phyloP scores from a whole-genome alignment of 2,888 invertebrate genomes.

The Alviniconcha strummeri region DNA sequence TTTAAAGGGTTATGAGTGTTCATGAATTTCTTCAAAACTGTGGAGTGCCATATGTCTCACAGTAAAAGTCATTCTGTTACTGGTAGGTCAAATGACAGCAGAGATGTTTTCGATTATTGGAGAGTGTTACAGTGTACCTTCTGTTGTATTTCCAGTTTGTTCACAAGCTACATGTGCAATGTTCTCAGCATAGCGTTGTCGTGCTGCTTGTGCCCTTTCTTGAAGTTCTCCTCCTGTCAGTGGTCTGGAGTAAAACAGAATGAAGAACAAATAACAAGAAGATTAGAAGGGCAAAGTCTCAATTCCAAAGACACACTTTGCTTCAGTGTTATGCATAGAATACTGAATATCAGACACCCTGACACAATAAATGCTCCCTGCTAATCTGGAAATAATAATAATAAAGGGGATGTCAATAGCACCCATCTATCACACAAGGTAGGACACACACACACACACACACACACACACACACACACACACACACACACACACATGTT shows the following conservation, averaged over 20 bases:
- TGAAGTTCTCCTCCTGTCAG: conserved; percentile 85
- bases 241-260: conserved; percentile 72
- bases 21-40: no score
- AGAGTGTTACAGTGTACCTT: no score
- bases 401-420: no score
- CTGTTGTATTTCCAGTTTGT: no score
- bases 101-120: no score
- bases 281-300: no score
- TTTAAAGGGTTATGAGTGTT: no score
- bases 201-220: conserved; percentile 81
- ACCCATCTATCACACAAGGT: neutral
- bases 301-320: neutral
- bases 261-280: neutral
- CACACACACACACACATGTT: neutral
- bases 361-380: no score
- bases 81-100: no score
- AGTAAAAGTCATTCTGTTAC: no score
- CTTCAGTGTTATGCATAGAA: neutral
- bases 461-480: neutral
- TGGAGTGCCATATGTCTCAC: no score
- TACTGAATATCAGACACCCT: neutral
- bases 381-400: neutral
- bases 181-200: conserved; percentile 80
- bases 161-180: conserved; percentile 33
- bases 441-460: neutral